These are phyloP conservation scores for Brachyhypopomus gauderio DNA, from an alignment of 2,113 vertebrate species.

Conservation along the genomic window DNA sequence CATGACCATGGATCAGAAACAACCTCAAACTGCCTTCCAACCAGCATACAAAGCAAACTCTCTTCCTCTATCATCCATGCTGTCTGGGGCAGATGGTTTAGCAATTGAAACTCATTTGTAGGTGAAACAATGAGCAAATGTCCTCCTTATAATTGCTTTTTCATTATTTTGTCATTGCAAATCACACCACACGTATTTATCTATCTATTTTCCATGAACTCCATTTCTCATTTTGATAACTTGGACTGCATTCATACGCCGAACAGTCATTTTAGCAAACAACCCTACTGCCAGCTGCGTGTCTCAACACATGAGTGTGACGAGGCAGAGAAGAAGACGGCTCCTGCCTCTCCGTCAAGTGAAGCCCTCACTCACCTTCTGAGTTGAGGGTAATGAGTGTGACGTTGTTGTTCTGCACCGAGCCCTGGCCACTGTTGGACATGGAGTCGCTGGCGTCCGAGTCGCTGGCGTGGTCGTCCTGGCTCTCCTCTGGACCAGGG, in stretches of 20 bases:
- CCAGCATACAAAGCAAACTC: not conserved
- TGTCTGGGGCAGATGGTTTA: not conserved
- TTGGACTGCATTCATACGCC: not conserved
- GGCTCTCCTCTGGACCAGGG: slow-evolving; percentile 88
- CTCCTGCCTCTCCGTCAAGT: not conserved
- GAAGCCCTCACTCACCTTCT: slow-evolving; percentile 79
- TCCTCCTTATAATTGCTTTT: no score
- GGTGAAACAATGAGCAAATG: not conserved
- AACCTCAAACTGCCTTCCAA: slow-evolving; percentile 1
- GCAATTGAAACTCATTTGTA: not conserved
- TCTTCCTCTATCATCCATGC: no score
- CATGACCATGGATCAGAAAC: slow-evolving; percentile 8
- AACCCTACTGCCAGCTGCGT: not conserved
- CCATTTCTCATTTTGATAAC: no score
- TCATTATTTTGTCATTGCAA: no score
- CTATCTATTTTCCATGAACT: not conserved
- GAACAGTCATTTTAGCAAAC: not conserved
- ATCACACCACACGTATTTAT: not conserved
- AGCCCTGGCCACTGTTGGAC: slow-evolving; percentile 85
- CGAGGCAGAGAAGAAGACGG: not conserved
- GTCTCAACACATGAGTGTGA: not conserved
- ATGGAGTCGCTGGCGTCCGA: slow-evolving; percentile 94
- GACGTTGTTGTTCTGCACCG: slow-evolving; percentile 86
- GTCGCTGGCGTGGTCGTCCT: slow-evolving; percentile 93
- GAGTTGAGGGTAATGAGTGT: slow-evolving; percentile 96